Percentiles rank a stretch among this genome's conserved stretches.
Conservation (phyloP, 2,113 vertebrate genomes). For the Rhabdomys dilectus region DNA sequence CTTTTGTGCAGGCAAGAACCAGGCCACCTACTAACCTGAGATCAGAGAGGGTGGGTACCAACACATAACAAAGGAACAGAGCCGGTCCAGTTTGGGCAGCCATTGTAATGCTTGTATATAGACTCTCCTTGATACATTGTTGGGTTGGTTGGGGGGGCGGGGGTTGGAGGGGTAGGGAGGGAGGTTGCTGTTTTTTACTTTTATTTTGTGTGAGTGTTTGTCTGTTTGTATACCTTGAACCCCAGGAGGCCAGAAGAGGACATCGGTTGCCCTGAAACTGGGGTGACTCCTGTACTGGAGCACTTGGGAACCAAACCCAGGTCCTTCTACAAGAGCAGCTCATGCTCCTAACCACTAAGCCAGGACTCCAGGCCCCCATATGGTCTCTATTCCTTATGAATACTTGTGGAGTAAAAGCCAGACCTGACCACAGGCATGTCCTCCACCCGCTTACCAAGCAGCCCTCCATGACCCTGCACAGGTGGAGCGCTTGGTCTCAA, state of each 20-base stretch:
- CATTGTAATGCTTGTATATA: neutral
- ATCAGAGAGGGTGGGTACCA: neutral
- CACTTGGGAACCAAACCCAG: neutral
- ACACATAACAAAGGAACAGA: rapidly evolving
- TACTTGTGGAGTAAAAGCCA: neutral
- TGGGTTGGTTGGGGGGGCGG: neutral
- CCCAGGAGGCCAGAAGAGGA: neutral
- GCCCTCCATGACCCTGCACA: neutral
- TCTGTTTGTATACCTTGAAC: neutral
- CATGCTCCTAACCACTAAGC: neutral
- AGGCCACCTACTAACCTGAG: neutral
- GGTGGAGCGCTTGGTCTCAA: rapidly evolving
- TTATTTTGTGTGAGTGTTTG: neutral
- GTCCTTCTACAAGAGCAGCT: neutral
- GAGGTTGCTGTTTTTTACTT: neutral
- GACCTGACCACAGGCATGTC: neutral
- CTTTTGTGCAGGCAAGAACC: neutral
- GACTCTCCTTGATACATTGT: neutral
- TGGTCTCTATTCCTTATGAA: neutral
- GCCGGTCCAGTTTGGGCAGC: neutral
- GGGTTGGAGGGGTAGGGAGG: too few species aligned
- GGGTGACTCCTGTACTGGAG: too few species aligned
- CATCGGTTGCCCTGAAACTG: neutral
- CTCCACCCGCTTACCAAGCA: neutral
- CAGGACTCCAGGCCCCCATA: neutral